A percentile compares a stretch with the other conserved stretches of the same genome.
Evolutionary conservation across 2,113 vertebrate species (phyloP).

Genomic region (Hyperopisus bebe): DNA sequence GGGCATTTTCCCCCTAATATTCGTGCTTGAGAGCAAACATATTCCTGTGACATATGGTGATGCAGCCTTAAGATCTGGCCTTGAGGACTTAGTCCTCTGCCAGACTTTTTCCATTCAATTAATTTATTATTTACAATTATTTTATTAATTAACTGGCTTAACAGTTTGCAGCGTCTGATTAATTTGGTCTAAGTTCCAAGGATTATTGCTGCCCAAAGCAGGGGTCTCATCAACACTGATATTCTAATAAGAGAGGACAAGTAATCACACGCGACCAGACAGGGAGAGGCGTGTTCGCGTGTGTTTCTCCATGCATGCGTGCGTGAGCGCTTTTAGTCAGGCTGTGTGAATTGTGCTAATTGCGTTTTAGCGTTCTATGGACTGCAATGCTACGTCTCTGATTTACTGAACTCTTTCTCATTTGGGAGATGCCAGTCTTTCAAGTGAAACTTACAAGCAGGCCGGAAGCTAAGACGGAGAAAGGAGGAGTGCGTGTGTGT

Average conservation of each 20-base stretch:
- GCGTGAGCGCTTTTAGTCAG: background rate
- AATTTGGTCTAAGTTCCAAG: background rate
- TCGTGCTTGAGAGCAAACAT: conserved; percentile 25
- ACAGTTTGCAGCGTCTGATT: background rate
- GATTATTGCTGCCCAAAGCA: background rate
- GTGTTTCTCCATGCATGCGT: background rate
- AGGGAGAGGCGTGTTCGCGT: background rate
- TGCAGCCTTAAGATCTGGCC: background rate
- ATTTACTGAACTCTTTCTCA: conserved; percentile 59
- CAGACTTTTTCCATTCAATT: conserved; percentile 14
- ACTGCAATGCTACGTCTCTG: conserved; percentile 40
- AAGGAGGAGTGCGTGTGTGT: conserved; percentile 22
- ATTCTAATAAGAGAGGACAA: background rate
- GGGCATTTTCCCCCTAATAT: background rate
- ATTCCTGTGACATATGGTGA: background rate
- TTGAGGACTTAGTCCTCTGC: background rate
- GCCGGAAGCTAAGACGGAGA: conserved; percentile 44
- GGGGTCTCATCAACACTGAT: background rate
- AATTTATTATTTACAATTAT: conserved; percentile 5
- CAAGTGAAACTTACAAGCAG: conserved; percentile 68
- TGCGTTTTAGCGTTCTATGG: background rate
- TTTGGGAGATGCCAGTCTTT: conserved; percentile 46
- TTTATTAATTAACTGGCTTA: conserved; percentile 7
- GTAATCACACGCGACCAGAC: background rate
- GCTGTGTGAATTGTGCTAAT: conserved; percentile 9